Evolutionary conservation across 2,113 vertebrate genomes (phyloP), one percentile per base, ranked within the genome.

Genomic region (Hypanus sabinus): DNA sequence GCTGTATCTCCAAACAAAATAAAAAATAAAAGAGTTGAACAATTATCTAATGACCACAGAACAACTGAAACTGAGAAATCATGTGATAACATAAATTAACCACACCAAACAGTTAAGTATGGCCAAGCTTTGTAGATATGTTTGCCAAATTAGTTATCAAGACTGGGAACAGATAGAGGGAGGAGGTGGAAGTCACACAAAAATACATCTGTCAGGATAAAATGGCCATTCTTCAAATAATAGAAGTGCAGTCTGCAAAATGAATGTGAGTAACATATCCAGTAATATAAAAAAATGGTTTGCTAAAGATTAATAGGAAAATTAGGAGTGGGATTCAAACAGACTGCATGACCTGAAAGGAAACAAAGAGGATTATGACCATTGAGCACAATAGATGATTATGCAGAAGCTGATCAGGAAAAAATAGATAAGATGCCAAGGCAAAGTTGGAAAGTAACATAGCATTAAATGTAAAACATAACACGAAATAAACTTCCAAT

Each of bases 401-500:
- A 65, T 65, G 14, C 12, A 88, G 27, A 62, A 62, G 57, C 85
- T n/a, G 12, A 62, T 62, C 85, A 88, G 71, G 6, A 16, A 88
- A 87, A 87, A 30, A n/a, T 46, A 12, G 57, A 36, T 16, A 60
- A 57, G 14, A n/a, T 88, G 57, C 85, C 30, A 88, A 88, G 85
- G 20, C 57, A 88, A 57, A 88, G 83, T 87, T 87, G 27, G 83
- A 87, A 87, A 87, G 27, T 57, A 62, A 88, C 85, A n/a, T 5
- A 62, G 57, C 57, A n/a, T 88, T 12, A n/a, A 30, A 62, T n/a
- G 57, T 57, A 88, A 88, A 62, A 62, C 27, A 88, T 88, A n/a
- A 88, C 30, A 62, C 27, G 57, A 88, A 88, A 87, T 62, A 10
- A 16, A 62, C 46, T 62, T 88, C 24, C 85, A 88, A 62, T 88